phyloP scores from a whole-genome alignment of 2,888 invertebrate genomes.

The Apamea epomidion region DNA sequence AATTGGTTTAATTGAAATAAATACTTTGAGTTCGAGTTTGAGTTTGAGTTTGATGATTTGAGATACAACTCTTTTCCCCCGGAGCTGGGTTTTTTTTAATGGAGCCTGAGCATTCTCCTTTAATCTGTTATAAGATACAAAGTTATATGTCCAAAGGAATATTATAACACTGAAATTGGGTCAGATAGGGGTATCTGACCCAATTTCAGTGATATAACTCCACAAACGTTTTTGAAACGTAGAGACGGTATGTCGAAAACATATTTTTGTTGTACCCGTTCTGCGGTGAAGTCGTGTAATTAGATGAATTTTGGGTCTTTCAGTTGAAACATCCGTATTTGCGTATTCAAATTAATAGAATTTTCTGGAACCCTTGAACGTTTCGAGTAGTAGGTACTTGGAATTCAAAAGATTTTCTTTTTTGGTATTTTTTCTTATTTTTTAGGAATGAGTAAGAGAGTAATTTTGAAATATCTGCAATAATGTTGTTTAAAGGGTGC shows the following conservation, averaged over 20 bases:
- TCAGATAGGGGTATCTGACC: background rate
- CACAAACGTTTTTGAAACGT: conserved; percentile 17
- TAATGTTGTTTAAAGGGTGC: background rate
- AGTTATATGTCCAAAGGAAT: background rate
- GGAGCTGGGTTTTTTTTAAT: too few species aligned
- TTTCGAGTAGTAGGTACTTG: background rate
- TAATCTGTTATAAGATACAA: background rate
- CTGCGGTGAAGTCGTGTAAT: conserved; percentile 20
- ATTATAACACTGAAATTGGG: background rate
- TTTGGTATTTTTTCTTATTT: background rate
- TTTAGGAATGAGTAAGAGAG: background rate
- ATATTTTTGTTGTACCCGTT: conserved; percentile 23
- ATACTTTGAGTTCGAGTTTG: too few species aligned
- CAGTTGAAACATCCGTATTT: conserved; percentile 4
- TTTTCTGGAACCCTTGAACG: background rate
- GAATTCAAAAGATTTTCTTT: background rate
- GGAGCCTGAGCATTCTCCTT: too few species aligned
- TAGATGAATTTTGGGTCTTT: conserved; percentile 31
- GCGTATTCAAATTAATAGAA: conserved; percentile 13
- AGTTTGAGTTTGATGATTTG: too few species aligned
- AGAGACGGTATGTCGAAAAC: conserved; percentile 22
- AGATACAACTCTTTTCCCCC: too few species aligned
- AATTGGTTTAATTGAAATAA: too few species aligned
- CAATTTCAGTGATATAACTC: conserved; percentile 25
- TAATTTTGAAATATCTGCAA: background rate